Evolutionary conservation across 2,797 vertebrate genomes (phyloP).

Genomic region (Gymnopithys bicolor): DNA sequence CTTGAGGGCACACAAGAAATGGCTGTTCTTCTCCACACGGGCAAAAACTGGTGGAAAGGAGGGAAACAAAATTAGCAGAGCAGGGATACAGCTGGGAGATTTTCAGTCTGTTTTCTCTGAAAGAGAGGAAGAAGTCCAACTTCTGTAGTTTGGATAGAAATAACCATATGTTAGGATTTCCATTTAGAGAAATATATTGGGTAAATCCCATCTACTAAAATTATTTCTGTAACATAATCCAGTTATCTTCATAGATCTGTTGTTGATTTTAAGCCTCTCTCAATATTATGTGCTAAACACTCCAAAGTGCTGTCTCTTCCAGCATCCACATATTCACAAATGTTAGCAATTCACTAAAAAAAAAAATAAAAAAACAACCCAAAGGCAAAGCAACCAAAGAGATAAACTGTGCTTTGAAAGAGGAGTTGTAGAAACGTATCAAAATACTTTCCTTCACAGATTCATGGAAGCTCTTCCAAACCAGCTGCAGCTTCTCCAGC

Average conservation of each 20-base stretch:
- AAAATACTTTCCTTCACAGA: conserved; percentile 47
- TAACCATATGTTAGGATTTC: conserved; percentile 11
- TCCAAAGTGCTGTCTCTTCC: conserved; percentile 6
- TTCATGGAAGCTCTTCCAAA: conserved; percentile 9
- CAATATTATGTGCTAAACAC: conserved; percentile 32
- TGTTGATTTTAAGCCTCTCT: conserved; percentile 39
- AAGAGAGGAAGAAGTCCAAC: conserved; percentile 4
- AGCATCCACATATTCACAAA: conserved; percentile 37
- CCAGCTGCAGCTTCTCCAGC: background rate
- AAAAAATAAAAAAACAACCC: background rate
- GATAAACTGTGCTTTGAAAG: background rate
- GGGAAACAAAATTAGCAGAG: conserved; percentile 9
- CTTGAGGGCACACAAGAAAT: background rate
- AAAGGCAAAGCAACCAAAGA: background rate
- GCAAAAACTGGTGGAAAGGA: conserved; percentile 33
- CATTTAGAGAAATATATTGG: background rate
- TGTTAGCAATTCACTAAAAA: conserved; percentile 12
- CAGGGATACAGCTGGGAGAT: conserved; percentile 14
- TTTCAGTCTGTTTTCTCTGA: background rate
- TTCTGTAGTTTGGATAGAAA: conserved; percentile 28
- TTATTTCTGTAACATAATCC: conserved; percentile 5
- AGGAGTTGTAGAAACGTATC: background rate
- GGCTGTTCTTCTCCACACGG: background rate
- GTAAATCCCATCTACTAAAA: conserved; percentile 38
- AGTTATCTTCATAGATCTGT: conserved; percentile 36